Conservation (phyloP, 2,113 vertebrate species). For the Eretmochelys imbricata region DNA sequence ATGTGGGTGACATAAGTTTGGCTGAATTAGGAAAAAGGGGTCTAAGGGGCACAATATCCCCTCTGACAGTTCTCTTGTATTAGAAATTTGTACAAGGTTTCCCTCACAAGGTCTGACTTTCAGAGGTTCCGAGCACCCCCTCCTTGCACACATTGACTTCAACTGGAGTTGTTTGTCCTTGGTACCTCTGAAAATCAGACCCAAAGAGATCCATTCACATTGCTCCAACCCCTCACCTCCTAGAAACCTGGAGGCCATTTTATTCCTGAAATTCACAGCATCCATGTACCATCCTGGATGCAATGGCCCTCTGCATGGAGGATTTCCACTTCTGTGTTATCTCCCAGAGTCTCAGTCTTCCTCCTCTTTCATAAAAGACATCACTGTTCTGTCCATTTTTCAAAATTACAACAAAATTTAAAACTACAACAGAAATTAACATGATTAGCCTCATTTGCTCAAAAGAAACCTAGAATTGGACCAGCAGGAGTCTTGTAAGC, state of each 20-base stretch:
- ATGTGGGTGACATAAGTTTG: neutral
- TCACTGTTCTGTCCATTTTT: neutral
- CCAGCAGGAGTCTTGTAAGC: neutral
- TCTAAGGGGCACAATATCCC: neutral
- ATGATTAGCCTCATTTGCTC: rapidly evolving
- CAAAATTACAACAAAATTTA: neutral
- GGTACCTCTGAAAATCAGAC: neutral
- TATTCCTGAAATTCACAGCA: neutral
- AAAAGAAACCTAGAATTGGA: neutral
- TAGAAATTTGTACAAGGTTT: neutral
- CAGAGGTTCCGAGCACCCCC: neutral
- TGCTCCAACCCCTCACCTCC: neutral
- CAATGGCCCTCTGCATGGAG: neutral
- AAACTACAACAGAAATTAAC: neutral
- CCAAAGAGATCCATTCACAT: neutral
- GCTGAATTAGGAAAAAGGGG: neutral
- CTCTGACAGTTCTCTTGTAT: neutral
- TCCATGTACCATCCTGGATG: neutral
- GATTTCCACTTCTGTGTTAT: neutral
- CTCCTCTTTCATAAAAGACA: neutral
- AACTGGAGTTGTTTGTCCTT: neutral
- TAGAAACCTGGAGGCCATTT: neutral
- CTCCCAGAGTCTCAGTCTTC: neutral
- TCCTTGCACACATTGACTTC: neutral
- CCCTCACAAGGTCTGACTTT: neutral